These are phyloP conservation scores for Sarotherodon lohbergeri DNA, from an alignment of 2,113 vertebrate genomes.

Conservation along the genomic window DNA sequence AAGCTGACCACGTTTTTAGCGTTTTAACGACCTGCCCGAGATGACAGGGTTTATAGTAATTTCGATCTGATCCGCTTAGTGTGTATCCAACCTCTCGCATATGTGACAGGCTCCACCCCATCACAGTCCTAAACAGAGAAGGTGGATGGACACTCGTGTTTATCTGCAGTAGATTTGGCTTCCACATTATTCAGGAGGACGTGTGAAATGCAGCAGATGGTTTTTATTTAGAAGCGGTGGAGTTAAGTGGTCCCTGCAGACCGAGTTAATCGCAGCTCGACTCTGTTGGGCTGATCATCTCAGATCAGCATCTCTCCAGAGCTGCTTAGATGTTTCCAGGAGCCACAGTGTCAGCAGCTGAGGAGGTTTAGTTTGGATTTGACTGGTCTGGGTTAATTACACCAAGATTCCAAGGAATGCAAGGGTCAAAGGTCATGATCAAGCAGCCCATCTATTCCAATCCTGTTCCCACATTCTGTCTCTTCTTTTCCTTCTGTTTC, in stretches of 20 bases:
- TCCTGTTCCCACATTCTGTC: neutral
- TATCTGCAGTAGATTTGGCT: accelerated
- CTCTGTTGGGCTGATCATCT: neutral
- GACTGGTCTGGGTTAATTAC: neutral
- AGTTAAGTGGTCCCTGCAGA: neutral
- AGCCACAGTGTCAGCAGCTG: neutral
- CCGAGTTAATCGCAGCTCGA: neutral
- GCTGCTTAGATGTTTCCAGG: neutral
- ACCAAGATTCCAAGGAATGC: neutral
- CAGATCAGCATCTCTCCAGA: neutral
- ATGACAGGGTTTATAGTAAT: neutral
- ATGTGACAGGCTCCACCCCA: neutral
- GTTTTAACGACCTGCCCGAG: no score
- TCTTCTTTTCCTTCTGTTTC: neutral
- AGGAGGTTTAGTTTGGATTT: neutral
- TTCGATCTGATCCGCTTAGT: neutral
- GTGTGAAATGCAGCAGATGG: neutral
- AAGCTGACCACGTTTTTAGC: neutral
- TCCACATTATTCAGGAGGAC: neutral
- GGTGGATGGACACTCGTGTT: neutral
- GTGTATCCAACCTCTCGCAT: neutral
- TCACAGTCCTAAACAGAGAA: neutral
- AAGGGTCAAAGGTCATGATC: neutral
- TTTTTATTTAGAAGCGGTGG: neutral
- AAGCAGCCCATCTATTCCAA: neutral